Conservation (phyloP, 2,113 vertebrate species). For the Menura novaehollandiae region DNA sequence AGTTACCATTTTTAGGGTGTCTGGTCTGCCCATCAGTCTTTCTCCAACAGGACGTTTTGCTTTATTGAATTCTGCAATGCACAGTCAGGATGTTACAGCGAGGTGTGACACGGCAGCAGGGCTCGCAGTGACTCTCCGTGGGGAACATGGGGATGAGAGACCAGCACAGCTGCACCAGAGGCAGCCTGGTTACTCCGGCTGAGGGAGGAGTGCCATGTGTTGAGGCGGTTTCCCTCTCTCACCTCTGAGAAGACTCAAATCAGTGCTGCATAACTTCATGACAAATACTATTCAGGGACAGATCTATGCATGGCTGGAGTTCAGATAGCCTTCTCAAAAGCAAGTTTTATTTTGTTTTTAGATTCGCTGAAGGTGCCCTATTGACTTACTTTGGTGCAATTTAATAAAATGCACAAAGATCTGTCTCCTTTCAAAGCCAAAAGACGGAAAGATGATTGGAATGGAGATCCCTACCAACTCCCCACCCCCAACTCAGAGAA, state of each 20-base stretch:
- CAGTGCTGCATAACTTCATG: not conserved
- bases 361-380: not conserved
- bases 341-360: conserved; percentile 16
- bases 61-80: not conserved
- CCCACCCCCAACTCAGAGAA: not conserved
- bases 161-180: not conserved
- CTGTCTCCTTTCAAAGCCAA: not conserved
- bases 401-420: not conserved
- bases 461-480: not conserved
- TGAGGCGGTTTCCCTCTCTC: not conserved
- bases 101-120: not conserved
- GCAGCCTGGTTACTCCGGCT: not conserved
- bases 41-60: not conserved
- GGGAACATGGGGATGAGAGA: accelerated
- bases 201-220: accelerated
- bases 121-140: accelerated
- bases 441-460: not conserved
- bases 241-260: not conserved
- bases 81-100: accelerated
- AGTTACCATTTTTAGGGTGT: not conserved
- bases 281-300: not conserved
- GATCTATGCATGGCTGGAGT: not conserved
- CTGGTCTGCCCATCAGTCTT: not conserved
- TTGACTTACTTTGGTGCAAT: not conserved
- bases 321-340: not conserved